Conservation (phyloP, 2,113 vertebrate species). For the Diphyllodes magnificus region DNA sequence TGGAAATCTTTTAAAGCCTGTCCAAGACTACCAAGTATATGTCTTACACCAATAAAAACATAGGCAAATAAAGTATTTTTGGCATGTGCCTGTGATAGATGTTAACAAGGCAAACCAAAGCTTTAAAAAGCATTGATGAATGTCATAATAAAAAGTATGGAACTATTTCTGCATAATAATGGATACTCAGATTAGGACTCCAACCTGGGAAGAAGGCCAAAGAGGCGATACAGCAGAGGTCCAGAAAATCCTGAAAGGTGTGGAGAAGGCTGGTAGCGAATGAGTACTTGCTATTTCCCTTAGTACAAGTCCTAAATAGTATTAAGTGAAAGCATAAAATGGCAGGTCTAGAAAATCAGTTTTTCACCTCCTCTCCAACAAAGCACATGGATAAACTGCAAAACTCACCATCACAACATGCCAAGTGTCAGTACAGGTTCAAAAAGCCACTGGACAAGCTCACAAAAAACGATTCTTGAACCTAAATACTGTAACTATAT, state of each 20-base stretch:
- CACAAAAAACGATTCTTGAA: not conserved
- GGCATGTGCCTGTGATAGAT: not conserved
- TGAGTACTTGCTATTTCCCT: not conserved
- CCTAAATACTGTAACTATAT: not conserved
- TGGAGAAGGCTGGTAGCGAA: not conserved
- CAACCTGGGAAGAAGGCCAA: not conserved
- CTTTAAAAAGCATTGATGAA: not conserved
- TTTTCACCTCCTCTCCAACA: not conserved
- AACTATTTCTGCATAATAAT: not conserved
- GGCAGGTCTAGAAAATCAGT: not conserved
- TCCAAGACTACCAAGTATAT: not conserved
- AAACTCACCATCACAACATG: not conserved
- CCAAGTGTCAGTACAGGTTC: not conserved
- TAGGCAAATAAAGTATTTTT: constrained; percentile 13
- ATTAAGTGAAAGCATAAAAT: not conserved
- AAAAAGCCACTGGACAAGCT: not conserved
- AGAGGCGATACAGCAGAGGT: not conserved
- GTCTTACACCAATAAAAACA: constrained; percentile 20
- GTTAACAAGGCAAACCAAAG: not conserved
- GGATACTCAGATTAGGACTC: not conserved
- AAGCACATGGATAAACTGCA: not conserved
- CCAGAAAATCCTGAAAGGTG: not conserved
- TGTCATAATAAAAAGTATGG: not conserved
- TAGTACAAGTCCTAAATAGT: not conserved
- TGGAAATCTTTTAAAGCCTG: constrained; percentile 29